A percentile compares a stretch with the other conserved stretches of the same genome.
Conservation (phyloP, 2,888 invertebrate genomes). For the Sphinx pinastri region DNA sequence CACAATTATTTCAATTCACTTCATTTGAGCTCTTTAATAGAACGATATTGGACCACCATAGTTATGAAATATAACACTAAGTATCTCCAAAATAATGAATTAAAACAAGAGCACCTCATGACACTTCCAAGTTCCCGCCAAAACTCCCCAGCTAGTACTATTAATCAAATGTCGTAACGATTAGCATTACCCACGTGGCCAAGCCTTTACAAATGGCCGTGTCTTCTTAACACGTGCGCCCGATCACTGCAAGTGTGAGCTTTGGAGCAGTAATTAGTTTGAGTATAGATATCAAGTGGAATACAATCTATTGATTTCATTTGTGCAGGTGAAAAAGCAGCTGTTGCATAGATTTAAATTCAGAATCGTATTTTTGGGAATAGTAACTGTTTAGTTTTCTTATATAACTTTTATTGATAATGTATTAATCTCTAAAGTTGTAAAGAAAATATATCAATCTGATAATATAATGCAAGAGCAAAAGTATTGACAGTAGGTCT, state of each 20-base stretch:
- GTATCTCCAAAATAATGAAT: too few relatives aligned
- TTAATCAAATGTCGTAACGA: background rate
- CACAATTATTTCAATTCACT: too few relatives aligned
- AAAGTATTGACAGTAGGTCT: too few relatives aligned
- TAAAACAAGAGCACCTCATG: too few relatives aligned
- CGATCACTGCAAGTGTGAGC: slow-evolving; percentile 30
- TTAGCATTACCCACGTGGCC: background rate
- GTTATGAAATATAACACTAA: too few relatives aligned
- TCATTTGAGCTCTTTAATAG: too few relatives aligned
- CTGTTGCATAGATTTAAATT: slow-evolving; percentile 13
- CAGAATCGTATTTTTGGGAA: background rate
- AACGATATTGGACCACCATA: too few relatives aligned
- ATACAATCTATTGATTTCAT: slow-evolving; percentile 37
- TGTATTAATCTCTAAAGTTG: too few relatives aligned
- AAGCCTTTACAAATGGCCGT: background rate
- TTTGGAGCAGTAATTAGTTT: slow-evolving; percentile 37
- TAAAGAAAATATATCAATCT: too few relatives aligned
- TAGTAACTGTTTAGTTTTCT: background rate
- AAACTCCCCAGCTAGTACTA: too few relatives aligned
- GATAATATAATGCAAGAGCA: too few relatives aligned
- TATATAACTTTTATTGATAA: background rate
- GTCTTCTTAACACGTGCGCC: slow-evolving; percentile 27
- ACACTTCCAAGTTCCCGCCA: too few relatives aligned
- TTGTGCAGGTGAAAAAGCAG: slow-evolving; percentile 43
- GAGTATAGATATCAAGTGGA: slow-evolving; percentile 34